Percentiles rank a stretch among this genome's conserved stretches.
Conservation (phyloP, 2,113 vertebrate genomes). For the Coptodon bakossiorum region DNA sequence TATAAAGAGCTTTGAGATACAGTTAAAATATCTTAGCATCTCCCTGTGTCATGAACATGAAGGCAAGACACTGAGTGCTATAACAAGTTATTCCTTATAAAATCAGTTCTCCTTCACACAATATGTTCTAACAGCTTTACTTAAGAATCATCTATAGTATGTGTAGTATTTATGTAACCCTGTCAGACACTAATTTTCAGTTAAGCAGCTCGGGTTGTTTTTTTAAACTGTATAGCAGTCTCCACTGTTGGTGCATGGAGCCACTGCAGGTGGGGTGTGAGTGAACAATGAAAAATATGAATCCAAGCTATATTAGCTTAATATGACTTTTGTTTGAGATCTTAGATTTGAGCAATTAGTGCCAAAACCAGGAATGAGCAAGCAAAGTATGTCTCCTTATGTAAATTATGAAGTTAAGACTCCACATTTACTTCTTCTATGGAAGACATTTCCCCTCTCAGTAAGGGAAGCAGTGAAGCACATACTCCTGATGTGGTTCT, state of each 20-base stretch:
- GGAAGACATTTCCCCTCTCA: not conserved
- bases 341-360: not conserved
- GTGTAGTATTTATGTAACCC: not conserved
- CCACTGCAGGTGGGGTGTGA: not conserved
- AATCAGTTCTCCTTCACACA: not conserved
- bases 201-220: rapidly evolving
- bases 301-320: not conserved
- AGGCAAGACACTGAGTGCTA: not conserved
- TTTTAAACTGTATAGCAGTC: not conserved
- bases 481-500: not conserved
- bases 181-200: not conserved
- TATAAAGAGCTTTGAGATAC: not conserved
- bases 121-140: not conserved
- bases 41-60: not conserved
- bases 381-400: not conserved
- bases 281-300: not conserved
- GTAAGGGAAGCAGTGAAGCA: not conserved
- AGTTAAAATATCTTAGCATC: not conserved
- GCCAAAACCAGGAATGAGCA: not conserved
- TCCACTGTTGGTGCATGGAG: not conserved
- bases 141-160: not conserved
- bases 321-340: not conserved
- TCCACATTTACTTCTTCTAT: not conserved
- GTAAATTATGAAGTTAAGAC: not conserved
- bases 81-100: not conserved